A percentile compares a stretch with the other conserved stretches of the same genome.
These are phyloP conservation scores for Xenopus laevis DNA, from an alignment of 2,113 vertebrate genomes.

Conservation along the genomic window DNA sequence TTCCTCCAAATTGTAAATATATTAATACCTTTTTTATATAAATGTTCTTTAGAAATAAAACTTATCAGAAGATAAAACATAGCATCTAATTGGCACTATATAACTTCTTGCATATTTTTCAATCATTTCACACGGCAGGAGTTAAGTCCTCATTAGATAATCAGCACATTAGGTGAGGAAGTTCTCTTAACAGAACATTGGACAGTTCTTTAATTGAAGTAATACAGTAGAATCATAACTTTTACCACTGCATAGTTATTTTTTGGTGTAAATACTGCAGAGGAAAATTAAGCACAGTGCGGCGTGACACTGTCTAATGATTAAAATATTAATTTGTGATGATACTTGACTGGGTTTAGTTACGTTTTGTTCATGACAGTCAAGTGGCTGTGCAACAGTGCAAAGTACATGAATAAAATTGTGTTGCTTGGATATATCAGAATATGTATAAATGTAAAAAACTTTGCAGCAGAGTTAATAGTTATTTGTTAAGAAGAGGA, in stretches of 20 bases:
- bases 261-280: background rate
- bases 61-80: no score
- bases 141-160: slow-evolving; percentile 19
- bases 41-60: no score
- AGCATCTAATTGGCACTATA: slow-evolving; percentile 27
- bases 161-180: slow-evolving; percentile 3
- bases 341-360: background rate
- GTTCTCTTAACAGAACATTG: slow-evolving; percentile 55
- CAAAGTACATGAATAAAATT: no score
- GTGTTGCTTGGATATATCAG: no score
- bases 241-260: background rate
- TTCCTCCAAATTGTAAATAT: no score
- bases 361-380: slow-evolving; percentile 43
- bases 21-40: no score
- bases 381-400: no score
- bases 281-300: background rate
- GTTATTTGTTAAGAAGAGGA: no score
- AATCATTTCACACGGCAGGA: slow-evolving; percentile 23
- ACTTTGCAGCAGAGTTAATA: no score
- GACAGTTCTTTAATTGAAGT: background rate
- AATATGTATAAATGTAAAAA: no score
- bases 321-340: background rate
- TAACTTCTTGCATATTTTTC: slow-evolving; percentile 13
- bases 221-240: background rate
- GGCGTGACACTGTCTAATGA: background rate